phyloP scores from a whole-genome alignment of 2,888 invertebrate species.

The Hydrotaea cyrtoneurina region DNA sequence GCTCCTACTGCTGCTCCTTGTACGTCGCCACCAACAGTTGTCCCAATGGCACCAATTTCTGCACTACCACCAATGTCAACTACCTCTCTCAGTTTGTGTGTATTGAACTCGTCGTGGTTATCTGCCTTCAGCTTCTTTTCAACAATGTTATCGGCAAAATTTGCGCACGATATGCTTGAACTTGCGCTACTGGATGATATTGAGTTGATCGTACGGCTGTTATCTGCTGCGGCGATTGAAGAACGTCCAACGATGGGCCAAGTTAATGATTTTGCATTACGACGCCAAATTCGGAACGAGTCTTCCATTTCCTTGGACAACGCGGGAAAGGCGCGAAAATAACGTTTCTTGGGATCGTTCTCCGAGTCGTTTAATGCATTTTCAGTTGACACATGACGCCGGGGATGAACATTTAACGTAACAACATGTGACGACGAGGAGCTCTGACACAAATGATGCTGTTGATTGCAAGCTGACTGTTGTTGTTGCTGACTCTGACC shows the following conservation, averaged over 20 bases:
- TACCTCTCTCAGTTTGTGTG: conserved; percentile 43
- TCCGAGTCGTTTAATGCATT: conserved; percentile 67
- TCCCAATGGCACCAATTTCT: conserved; percentile 29
- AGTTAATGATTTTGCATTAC: conserved; percentile 73
- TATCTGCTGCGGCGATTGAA: conserved; percentile 62
- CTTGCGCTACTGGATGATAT: conserved; percentile 72
- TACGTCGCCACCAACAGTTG: conserved; percentile 38
- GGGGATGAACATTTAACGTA: conserved; percentile 51
- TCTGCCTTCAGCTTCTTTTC: conserved; percentile 52
- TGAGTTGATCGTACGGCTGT: conserved; percentile 67
- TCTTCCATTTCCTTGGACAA: conserved; percentile 82
- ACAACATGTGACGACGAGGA: conserved; percentile 25
- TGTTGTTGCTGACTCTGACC: conserved; percentile 1
- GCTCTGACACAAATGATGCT: not conserved
- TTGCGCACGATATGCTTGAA: conserved; percentile 69
- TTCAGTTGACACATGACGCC: conserved; percentile 49
- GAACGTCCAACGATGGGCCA: conserved; percentile 74
- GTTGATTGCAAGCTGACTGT: not conserved
- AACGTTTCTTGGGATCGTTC: conserved; percentile 86
- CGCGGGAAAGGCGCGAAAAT: conserved; percentile 90
- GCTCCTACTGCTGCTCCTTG: conserved; percentile 50
- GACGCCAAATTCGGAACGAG: conserved; percentile 72
- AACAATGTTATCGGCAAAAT: conserved; percentile 52
- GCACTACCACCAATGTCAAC: conserved; percentile 25
- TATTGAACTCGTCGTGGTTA: conserved; percentile 68